A percentile compares a stretch with the other conserved stretches of the same genome.
Conservation (phyloP, 2,113 vertebrate genomes). For the Glaucomys volans region DNA sequence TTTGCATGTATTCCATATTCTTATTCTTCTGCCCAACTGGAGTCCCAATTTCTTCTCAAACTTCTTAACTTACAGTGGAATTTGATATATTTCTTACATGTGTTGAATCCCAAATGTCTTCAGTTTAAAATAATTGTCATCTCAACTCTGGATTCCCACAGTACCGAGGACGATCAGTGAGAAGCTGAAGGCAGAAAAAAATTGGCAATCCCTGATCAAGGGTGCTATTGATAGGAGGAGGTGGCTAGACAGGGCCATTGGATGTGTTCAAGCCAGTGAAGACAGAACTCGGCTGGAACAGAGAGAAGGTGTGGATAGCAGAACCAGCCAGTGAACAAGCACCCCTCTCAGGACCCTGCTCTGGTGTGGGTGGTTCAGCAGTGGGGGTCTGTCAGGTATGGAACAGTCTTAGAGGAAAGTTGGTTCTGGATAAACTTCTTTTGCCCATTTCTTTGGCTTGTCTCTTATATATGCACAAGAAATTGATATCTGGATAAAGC, state of each 20-base stretch:
- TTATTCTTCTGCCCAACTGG: background rate
- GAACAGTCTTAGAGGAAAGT: background rate
- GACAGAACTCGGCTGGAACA: background rate
- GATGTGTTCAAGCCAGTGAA: background rate
- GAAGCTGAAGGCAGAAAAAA: background rate
- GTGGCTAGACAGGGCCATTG: background rate
- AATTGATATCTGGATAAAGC: background rate
- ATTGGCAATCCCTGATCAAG: background rate
- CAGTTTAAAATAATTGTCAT: background rate
- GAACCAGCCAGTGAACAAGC: background rate
- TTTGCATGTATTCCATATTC: background rate
- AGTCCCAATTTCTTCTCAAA: constrained; percentile 5
- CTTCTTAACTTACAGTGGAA: background rate
- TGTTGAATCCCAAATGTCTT: background rate
- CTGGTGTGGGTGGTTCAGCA: background rate
- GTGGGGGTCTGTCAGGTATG: too few species aligned
- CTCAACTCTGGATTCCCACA: background rate
- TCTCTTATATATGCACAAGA: background rate
- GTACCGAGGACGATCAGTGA: background rate
- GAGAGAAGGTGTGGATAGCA: background rate
- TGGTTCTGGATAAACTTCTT: background rate
- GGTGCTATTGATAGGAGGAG: background rate
- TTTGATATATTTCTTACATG: background rate
- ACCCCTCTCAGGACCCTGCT: background rate
- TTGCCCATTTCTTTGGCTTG: background rate